A percentile compares a stretch with the other conserved stretches of the same genome.
Evolutionary conservation across 2,797 vertebrate species (phyloP).

Genomic region (Diceros bicornis): DNA sequence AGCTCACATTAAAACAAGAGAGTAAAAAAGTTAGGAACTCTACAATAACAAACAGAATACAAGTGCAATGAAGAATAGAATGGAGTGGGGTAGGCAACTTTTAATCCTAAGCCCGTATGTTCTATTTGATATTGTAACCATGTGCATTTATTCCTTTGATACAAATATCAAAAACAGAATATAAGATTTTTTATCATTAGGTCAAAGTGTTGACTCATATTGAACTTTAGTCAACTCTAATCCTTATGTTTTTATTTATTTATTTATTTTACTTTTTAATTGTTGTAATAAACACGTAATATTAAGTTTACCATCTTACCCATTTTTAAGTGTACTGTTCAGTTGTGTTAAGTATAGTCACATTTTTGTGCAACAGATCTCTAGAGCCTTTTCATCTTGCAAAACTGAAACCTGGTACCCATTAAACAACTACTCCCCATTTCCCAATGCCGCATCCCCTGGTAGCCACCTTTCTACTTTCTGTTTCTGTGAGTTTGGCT

Average conservation of each 20-base stretch:
- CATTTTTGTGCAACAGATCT: background rate
- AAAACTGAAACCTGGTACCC: background rate
- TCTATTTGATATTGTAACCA: constrained; percentile 13
- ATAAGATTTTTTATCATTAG: background rate
- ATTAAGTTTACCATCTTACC: background rate
- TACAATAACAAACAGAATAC: background rate
- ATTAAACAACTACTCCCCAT: background rate
- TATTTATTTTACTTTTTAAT: constrained; percentile 15
- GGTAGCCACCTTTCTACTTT: background rate
- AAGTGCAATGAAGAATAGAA: background rate
- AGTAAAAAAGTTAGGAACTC: background rate
- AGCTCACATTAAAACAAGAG: background rate
- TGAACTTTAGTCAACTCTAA: background rate
- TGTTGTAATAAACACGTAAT: background rate
- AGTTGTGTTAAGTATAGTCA: background rate
- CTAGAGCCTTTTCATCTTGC: background rate
- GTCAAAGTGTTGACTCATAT: background rate
- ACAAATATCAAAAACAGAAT: constrained; percentile 7
- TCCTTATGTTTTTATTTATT: background rate
- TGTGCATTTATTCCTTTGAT: background rate
- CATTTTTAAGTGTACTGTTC: background rate
- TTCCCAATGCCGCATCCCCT: no score
- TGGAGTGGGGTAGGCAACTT: background rate
- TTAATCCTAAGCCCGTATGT: background rate
- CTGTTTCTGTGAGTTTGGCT: background rate